These are phyloP conservation scores for Achatina immaculata DNA, from an alignment of 1,140 invertebrate species.

Conservation along the genomic window DNA sequence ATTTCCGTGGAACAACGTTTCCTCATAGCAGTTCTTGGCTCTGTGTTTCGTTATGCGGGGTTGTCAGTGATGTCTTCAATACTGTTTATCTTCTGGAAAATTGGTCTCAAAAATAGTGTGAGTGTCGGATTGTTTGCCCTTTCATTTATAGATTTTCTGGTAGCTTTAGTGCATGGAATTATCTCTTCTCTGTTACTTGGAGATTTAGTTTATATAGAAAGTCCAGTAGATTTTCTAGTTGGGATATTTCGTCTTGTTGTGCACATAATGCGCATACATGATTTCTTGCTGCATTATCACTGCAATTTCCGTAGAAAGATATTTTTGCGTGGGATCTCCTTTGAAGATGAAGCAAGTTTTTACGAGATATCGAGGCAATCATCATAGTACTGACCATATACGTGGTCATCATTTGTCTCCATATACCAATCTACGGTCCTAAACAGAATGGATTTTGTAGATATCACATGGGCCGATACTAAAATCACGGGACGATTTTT, in stretches of 20 bases:
- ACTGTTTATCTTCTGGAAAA: background rate
- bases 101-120: slow-evolving; percentile 4
- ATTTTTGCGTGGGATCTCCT: slow-evolving; percentile 1
- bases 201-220: background rate
- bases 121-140: background rate
- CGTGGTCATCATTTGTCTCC: background rate
- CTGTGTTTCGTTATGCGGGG: background rate
- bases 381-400: background rate
- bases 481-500: background rate
- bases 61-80: background rate
- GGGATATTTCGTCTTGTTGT: slow-evolving; percentile 1
- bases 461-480: background rate
- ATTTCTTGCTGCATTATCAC: background rate
- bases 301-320: background rate
- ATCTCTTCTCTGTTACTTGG: background rate
- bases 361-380: background rate
- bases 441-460: background rate
- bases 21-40: too few relatives aligned
- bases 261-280: background rate
- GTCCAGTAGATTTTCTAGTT: background rate
- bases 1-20: too few relatives aligned
- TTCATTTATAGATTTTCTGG: background rate
- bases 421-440: background rate
- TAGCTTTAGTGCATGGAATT: background rate
- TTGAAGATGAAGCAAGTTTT: background rate